Evolutionary conservation across 2,888 invertebrate species (phyloP), one percentile per base, ranked within the genome.

Genomic region (Meteorus cinctellus): DNA sequence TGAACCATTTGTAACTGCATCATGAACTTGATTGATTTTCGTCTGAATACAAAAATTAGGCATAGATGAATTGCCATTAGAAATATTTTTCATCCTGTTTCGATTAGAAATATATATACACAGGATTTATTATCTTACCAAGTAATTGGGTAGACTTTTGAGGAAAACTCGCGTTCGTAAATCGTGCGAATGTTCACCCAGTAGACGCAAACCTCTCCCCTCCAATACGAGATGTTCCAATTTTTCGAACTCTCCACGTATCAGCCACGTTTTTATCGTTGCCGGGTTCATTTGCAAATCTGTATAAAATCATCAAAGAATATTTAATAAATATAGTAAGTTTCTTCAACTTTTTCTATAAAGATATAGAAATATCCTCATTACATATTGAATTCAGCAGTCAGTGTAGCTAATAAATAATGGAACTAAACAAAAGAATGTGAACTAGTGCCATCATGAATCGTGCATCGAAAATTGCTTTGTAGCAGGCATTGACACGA

Each of bases 21-120:
- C 93, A 85, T 96, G 96, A 0, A 96, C 91, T 60, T 94, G 92
- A 68, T 94, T 93, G 77, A 96, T 95, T 89, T 94, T 95, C 2
- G 92, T 92, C 93, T 93, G 84, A 2, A 14, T 68, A 71, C n/a
- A 8, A 29, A 4, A 55, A 66, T 16, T 4, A 60, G 16, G 6
- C 10, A 4, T 16, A 4, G 48, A 48, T n/a, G 14, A 48, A 16
- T 48, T 1, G 3, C 4, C 16, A n/a, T n/a, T 4, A 4, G 4
- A 4, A 48, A 16, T 48, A n/a, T 14, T 62, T 60, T 6, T 31
- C 31, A 16, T 48, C 8, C 8, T 41, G 41, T 12, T 8, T 41
- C 34, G 19, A 24, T 51, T n/a, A 68, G 36, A n/a, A 55, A n/a
- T 16, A 66, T 31, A 31, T 63, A 55, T 3, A 65, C 36, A 55